Percentiles rank a stretch among this genome's conserved stretches.
Evolutionary conservation across 1,140 invertebrate genomes (phyloP).

Genomic region (Hyposmocoma kahamanoa): DNA sequence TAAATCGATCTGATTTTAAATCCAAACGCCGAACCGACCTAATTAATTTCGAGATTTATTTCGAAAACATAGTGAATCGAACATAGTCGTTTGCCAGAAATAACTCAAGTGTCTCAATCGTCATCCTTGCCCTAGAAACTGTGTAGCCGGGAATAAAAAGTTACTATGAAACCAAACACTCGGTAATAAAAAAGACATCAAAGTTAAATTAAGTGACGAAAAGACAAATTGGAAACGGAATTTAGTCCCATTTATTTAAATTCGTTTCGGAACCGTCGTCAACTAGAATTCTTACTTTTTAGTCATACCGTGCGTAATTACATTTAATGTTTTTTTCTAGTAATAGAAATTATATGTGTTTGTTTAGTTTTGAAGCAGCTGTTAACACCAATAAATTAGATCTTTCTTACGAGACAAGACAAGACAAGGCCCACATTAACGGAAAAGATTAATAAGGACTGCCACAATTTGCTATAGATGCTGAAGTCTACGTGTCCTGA

Average conservation of each 20-base stretch:
- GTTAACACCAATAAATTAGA: too few relatives aligned
- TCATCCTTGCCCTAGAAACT: slow-evolving; percentile 4
- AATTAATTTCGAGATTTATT: slow-evolving; percentile 1
- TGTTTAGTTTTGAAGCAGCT: too few relatives aligned
- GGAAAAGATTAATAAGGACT: too few relatives aligned
- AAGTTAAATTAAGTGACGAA: neutral
- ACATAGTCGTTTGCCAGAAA: neutral
- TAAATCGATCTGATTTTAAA: neutral
- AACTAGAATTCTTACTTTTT: too few relatives aligned
- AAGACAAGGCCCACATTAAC: too few relatives aligned
- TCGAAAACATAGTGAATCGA: slow-evolving; percentile 1
- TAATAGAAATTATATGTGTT: too few relatives aligned
- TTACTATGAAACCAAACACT: neutral
- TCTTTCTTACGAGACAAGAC: too few relatives aligned
- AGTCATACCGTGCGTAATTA: too few relatives aligned
- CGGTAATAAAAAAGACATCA: neutral
- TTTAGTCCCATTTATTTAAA: neutral
- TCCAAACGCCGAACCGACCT: neutral
- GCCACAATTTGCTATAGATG: too few relatives aligned
- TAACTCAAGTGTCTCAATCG: neutral
- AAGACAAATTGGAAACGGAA: neutral
- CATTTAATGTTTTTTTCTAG: too few relatives aligned
- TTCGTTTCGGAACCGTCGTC: neutral
- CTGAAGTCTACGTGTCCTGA: too few relatives aligned
- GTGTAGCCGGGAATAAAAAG: neutral